Base-by-base conservation (phyloP, 2,113 vertebrate species). In the Oncorhynchus kisutch region DNA sequence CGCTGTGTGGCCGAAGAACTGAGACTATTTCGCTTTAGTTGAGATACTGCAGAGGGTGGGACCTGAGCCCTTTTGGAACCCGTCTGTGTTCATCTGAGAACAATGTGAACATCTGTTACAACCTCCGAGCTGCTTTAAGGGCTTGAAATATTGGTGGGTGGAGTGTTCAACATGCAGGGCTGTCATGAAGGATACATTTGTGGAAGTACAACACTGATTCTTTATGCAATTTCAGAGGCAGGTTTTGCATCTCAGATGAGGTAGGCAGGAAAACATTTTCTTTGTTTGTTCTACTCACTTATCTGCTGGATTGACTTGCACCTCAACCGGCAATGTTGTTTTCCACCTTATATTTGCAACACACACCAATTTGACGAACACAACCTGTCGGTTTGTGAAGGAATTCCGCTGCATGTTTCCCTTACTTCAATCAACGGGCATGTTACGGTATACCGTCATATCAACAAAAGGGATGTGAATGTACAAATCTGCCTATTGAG, bases 21-120 rank as follows among this genome's bases (percentile, higher is more conserved):
- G 51, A 18, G 51, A 14, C 16, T 54, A 0, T 54, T 54, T 16
- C 16, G 51, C 16, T 54, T 54, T 5, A 54, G 13, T 54, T 16
- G 16, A 18, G 16, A 18, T 45, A 45, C 51, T 18, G 13, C 16
- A 18, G 14, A 54, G 5, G 16, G 16, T 18, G 60, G 20, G 24
- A 27, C 73, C 67, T 51, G 45, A 72, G 13, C 7, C 31, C 48
- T 14, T 65, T 45, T 64, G 39, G 62, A 69, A 54, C 59, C 39
- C 11, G 39, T 45, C 39, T 45, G 39, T 45, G 39, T 45, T 11
- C 11, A 45, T 1, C 39, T 45, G 39, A 11, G 8, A 39, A 82
- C 76, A 80, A 78, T 49, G 62, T 57, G 27, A 81, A 67, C 74
- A 76, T 45, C 39, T 83, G 82, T 83, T 65, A 85, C 76, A 82